phyloP scores from a whole-genome alignment of 2,888 invertebrate genomes.

The Escarpia spicata region DNA sequence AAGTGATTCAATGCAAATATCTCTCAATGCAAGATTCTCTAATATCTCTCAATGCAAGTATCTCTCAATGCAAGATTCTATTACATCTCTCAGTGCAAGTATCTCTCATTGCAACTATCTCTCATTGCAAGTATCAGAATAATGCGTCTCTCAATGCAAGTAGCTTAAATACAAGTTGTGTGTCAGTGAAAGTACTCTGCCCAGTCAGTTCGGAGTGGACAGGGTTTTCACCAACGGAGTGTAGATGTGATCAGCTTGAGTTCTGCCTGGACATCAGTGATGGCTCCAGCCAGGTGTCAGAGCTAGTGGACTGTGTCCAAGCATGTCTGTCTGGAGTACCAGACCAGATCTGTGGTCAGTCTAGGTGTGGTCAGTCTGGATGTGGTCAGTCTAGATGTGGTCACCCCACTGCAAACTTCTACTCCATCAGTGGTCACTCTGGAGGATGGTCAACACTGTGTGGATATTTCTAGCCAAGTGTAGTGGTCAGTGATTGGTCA shows the following conservation, averaged over 20 bases:
- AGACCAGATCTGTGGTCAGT: not conserved
- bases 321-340: not conserved
- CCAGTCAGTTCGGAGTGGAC: too few species aligned
- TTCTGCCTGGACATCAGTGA: not conserved
- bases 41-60: too few species aligned
- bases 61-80: too few species aligned
- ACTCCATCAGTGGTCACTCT: not conserved
- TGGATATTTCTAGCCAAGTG: not conserved
- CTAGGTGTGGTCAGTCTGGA: not conserved
- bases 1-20: too few species aligned
- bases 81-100: too few species aligned
- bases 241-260: not conserved
- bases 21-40: too few species aligned
- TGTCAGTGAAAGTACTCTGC: too few species aligned
- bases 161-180: too few species aligned
- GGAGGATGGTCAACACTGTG: not conserved
- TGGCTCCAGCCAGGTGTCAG: not conserved
- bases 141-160: too few species aligned
- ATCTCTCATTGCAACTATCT: too few species aligned
- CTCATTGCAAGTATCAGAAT: too few species aligned
- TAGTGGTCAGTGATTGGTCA: not conserved
- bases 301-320: not conserved
- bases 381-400: not conserved
- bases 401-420: too few species aligned
- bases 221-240: not conserved